Conservation (phyloP, 2,113 vertebrate genomes). For the Dryoscopus gambensis region DNA sequence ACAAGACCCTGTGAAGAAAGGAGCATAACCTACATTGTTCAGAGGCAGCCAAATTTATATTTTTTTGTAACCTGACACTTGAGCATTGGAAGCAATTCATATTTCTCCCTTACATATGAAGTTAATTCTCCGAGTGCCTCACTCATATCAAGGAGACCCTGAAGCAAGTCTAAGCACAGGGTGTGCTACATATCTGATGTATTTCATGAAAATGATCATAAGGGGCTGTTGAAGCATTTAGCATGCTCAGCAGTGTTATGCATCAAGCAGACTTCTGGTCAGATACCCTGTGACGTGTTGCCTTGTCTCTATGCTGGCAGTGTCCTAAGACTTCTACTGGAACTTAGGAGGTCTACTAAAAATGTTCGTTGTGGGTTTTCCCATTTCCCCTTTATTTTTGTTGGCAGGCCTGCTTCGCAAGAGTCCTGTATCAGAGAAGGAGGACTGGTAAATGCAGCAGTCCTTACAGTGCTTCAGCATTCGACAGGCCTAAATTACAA, state of each 20-base stretch:
- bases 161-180: background rate
- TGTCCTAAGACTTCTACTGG: background rate
- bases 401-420: background rate
- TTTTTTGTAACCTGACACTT: background rate
- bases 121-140: background rate
- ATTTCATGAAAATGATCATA: background rate
- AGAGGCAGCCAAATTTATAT: accelerated
- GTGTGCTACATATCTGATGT: background rate
- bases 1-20: background rate
- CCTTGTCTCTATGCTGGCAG: background rate
- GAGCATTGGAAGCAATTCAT: background rate
- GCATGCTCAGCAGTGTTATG: accelerated
- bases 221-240: background rate
- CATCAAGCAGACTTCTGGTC: background rate
- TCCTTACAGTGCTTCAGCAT: background rate
- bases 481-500: background rate
- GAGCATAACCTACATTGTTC: background rate
- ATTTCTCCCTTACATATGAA: background rate
- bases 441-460: background rate
- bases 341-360: background rate
- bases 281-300: background rate
- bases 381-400: background rate
- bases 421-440: background rate
- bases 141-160: background rate
- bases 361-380: background rate